Percentiles rank a stretch among this genome's conserved stretches.
Conservation (phyloP, 2,797 vertebrate genomes). For the Gymnopithys bicolor region DNA sequence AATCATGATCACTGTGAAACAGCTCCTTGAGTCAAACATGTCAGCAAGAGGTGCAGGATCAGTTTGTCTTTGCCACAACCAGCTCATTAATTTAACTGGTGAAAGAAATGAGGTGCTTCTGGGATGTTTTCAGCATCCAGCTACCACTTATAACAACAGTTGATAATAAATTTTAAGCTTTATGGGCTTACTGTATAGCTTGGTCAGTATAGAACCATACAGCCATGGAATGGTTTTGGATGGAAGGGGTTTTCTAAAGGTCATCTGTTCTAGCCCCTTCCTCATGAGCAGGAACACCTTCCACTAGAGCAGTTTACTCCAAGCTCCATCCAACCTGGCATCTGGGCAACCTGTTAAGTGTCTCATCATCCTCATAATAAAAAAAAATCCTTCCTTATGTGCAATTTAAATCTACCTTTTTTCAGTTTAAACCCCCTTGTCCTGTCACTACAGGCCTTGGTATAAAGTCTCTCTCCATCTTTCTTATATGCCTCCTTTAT, state of each 20-base stretch:
- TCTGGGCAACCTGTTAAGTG: neutral
- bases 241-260: neutral
- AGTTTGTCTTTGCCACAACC: neutral
- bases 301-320: neutral
- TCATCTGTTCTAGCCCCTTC: neutral
- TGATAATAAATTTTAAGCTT: neutral
- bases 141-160: neutral
- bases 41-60: neutral
- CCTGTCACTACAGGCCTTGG: neutral
- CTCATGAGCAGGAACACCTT: neutral
- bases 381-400: neutral
- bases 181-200: neutral
- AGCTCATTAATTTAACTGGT: neutral
- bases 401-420: neutral
- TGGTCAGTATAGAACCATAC: neutral
- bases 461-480: neutral
- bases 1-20: neutral
- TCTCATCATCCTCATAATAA: neutral
- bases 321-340: neutral
- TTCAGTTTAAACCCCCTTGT: neutral
- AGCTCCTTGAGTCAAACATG: neutral
- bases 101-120: neutral
- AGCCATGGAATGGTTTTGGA: neutral
- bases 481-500: neutral
- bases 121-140: neutral